Evolutionary conservation across 2,113 vertebrate genomes (phyloP).

Genomic region (Lipophrys pholis): DNA sequence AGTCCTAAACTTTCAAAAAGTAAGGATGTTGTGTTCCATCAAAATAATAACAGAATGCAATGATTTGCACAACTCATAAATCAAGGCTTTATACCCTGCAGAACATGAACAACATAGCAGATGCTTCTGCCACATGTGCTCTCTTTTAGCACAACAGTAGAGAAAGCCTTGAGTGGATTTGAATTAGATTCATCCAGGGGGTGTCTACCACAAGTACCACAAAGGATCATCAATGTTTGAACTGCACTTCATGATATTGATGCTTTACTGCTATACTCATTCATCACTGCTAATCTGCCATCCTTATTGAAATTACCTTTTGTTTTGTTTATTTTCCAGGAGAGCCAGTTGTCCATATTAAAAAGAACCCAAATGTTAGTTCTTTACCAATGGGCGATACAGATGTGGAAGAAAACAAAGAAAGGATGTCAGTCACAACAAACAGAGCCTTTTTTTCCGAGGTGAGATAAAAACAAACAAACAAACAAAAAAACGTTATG

Average conservation of each 20-base stretch:
- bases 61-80: too few relatives aligned
- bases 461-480: constrained; percentile 31
- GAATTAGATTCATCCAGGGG: too few relatives aligned
- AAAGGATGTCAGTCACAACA: constrained; percentile 41
- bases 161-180: not conserved
- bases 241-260: too few relatives aligned
- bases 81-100: too few relatives aligned
- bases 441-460: constrained; percentile 48
- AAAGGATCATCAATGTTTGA: too few relatives aligned
- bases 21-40: too few relatives aligned
- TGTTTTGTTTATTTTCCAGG: constrained; percentile 24
- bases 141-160: not conserved
- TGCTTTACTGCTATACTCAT: not conserved
- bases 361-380: constrained; percentile 6
- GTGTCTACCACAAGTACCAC: too few relatives aligned
- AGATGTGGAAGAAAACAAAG: constrained; percentile 26
- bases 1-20: too few relatives aligned
- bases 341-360: constrained; percentile 4
- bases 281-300: not conserved
- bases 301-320: too few relatives aligned
- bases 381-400: constrained; percentile 45
- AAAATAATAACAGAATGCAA: too few relatives aligned
- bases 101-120: too few relatives aligned
- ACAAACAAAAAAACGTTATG: not conserved
- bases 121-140: not conserved